Conservation (phyloP, 2,888 invertebrate species). For the Anarsia innoxiella region DNA sequence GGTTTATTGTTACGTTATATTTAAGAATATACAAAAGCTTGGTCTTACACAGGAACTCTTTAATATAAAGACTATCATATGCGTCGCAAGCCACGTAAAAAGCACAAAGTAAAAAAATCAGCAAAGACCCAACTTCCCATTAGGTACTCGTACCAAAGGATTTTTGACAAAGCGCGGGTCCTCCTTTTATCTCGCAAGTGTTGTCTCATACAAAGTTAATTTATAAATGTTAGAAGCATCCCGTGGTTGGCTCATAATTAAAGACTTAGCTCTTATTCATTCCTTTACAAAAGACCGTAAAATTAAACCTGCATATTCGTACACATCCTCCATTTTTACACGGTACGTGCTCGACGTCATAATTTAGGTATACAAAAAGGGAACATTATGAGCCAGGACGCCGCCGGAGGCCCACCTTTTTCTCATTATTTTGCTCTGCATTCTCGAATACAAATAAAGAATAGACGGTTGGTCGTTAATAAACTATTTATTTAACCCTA, state of each 20-base stretch:
- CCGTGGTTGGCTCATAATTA: conserved; percentile 53
- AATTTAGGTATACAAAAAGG: conserved; percentile 62
- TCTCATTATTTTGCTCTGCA: conserved; percentile 41
- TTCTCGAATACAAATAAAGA: conserved; percentile 39
- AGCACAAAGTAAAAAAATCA: neutral
- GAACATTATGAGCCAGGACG: conserved; percentile 47
- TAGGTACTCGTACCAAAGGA: neutral
- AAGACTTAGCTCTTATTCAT: conserved; percentile 57
- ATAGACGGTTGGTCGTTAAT: conserved; percentile 33
- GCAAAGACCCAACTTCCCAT: neutral
- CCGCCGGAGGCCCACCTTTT: conserved; percentile 44
- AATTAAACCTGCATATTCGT: conserved; percentile 64
- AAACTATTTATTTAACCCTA: conserved; percentile 25
- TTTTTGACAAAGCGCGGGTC: conserved; percentile 5
- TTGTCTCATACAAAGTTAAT: conserved; percentile 42
- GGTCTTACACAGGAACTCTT: too few relatives aligned
- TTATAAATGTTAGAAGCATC: conserved; percentile 35
- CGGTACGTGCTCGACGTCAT: conserved; percentile 53
- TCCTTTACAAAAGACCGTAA: conserved; percentile 53
- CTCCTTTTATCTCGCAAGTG: conserved; percentile 30
- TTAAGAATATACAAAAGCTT: too few relatives aligned
- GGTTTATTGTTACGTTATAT: too few relatives aligned
- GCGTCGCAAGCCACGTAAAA: neutral
- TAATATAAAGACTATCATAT: too few relatives aligned
- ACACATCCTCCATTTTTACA: conserved; percentile 51